phyloP scores from a whole-genome alignment of 2,888 invertebrate genomes.

The Metallyticus violacea region DNA sequence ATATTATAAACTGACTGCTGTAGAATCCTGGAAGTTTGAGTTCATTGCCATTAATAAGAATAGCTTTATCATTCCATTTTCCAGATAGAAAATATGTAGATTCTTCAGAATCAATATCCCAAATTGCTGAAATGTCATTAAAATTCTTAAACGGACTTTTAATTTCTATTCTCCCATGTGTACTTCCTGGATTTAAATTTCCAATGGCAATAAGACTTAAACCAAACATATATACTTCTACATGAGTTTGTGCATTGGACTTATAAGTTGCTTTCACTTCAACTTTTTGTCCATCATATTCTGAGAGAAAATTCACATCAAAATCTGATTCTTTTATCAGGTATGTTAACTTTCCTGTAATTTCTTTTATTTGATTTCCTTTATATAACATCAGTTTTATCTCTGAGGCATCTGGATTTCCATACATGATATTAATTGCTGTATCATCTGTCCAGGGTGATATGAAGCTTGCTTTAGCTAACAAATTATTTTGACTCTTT shows the following conservation, averaged over 20 bases:
- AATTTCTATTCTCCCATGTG: neutral
- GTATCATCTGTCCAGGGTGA: conserved; percentile 36
- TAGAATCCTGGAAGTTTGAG: neutral
- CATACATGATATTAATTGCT: conserved; percentile 30
- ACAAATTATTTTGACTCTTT: conserved; percentile 18
- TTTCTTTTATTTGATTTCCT: conserved; percentile 15
- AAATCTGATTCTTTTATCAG: conserved; percentile 6
- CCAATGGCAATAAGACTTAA: conserved; percentile 8
- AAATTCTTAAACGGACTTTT: conserved; percentile 7
- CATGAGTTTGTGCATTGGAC: neutral
- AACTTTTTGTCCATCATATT: conserved; percentile 23
- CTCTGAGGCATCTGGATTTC: conserved; percentile 18
- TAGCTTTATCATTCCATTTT: neutral
- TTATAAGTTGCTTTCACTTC: conserved; percentile 17
- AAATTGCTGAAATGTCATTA: neutral
- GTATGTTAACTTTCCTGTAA: conserved; percentile 20
- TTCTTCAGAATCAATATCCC: neutral
- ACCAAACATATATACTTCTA: conserved; percentile 1
- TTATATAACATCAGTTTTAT: conserved; percentile 3
- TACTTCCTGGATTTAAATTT: neutral
- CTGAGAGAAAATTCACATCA: conserved; percentile 24
- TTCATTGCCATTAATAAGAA: neutral
- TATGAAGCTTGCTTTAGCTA: conserved; percentile 27
- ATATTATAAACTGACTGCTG: neutral
- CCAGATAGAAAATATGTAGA: neutral